Evolutionary conservation across 2,888 invertebrate genomes (phyloP), one percentile per base, ranked within the genome.

Genomic region (Artemia sp.): DNA sequence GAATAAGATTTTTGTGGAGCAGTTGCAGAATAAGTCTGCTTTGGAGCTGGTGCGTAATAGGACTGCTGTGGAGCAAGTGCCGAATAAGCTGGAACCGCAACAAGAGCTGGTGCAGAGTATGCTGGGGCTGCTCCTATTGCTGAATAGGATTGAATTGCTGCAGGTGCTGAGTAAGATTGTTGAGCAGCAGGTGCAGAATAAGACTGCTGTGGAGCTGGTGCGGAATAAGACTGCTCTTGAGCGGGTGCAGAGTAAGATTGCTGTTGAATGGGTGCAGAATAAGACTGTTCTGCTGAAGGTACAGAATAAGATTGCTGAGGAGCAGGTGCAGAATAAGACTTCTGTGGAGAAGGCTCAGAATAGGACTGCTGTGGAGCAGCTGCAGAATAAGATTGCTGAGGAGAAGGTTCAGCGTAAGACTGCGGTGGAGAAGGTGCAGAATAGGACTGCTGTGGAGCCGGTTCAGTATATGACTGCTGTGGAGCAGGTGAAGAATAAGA

Each of bases 61-160:
- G 51, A 51, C 10, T 14, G 51, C 12, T n/a, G 14, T 14, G 67
- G 8, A 12, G 69, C 69, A 58, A 66, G 69, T 19, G 68, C 68
- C 7, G 52, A 52, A 24, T 68, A 68, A 52, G 14, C 12, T 11
- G 68, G 68, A 9, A 52, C 68, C 1, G 68, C n/a, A 8, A 69
- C 66, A 52, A 14, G 38, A 12, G 69, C 68, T 67, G 67, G 71
- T 68, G 38, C 68, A 52, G 51, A 70, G 70, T 66, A 72, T 8
- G 5, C n/a, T 51, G 12, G 58, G 12, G 51, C 52, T 51, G 67
- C 51, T n/a, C 24, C 19, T 38, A 24, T 52, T 1, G 64, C 53
- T 4, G 66, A 66, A 51, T 67, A 68, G n/a, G 70, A 24, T n/a
- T 68, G 51, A 53, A 58, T 64, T 7, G 70, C 14, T 8, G 53